Conservation (phyloP, 1,140 invertebrate genomes). For the Metaphire vulgaris region DNA sequence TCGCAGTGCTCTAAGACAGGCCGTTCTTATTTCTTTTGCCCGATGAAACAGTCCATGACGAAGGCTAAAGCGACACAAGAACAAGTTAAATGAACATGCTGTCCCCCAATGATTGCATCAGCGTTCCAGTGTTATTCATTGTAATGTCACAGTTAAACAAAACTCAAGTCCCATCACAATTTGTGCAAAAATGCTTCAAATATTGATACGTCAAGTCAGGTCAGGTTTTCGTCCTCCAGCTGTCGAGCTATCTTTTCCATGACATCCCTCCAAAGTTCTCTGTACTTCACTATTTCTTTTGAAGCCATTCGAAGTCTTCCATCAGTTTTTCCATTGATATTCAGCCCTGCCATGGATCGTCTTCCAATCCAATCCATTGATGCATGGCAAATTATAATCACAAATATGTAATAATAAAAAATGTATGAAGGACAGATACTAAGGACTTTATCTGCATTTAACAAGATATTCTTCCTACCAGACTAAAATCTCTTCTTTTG, state of each 20-base stretch:
- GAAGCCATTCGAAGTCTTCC: too few relatives aligned
- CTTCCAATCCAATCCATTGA: too few relatives aligned
- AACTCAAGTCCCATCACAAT: background rate
- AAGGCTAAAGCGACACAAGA: constrained; percentile 60
- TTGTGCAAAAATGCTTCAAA: background rate
- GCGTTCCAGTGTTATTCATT: background rate
- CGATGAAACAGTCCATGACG: constrained; percentile 74
- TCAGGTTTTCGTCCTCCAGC: background rate
- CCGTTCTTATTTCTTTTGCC: constrained; percentile 78
- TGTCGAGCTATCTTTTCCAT: too few relatives aligned
- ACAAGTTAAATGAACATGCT: constrained; percentile 27
- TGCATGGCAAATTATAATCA: too few relatives aligned
- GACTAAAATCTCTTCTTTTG: constrained; percentile 68
- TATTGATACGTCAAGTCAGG: background rate
- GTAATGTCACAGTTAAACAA: background rate
- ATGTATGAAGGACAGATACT: too few relatives aligned
- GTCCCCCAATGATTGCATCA: background rate
- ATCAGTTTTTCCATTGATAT: too few relatives aligned
- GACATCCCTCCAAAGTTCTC: too few relatives aligned
- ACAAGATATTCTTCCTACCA: too few relatives aligned
- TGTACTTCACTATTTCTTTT: background rate
- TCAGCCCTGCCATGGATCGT: too few relatives aligned
- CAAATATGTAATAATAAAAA: too few relatives aligned
- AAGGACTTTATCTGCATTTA: too few relatives aligned
- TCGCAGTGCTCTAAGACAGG: constrained; percentile 72